Percentiles rank a stretch among this genome's conserved stretches.
phyloP scores from a whole-genome alignment of 2,113 vertebrate species.

The Callithrix jacchus region DNA sequence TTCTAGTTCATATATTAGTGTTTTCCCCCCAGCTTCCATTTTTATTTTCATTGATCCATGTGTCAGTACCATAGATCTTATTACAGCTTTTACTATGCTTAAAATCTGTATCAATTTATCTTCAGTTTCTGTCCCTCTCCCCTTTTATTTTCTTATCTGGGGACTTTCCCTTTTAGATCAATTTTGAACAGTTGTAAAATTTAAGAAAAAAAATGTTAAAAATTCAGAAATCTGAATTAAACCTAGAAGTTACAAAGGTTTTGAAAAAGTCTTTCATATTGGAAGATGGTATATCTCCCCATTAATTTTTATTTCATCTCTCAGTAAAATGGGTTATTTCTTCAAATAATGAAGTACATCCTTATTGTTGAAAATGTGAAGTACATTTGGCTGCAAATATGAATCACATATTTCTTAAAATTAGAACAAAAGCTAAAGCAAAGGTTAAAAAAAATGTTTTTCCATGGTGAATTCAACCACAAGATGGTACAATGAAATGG shows the following conservation, averaged over 20 bases:
- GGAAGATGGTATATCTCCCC: not conserved
- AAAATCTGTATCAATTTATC: not conserved
- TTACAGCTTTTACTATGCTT: not conserved
- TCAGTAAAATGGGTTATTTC: slow-evolving; percentile 22
- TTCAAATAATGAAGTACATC: slow-evolving; percentile 43
- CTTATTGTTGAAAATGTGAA: slow-evolving; percentile 19
- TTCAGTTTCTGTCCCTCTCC: not conserved
- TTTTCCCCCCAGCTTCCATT: not conserved
- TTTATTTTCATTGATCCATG: not conserved
- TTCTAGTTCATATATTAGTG: not conserved
- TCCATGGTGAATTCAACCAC: slow-evolving; percentile 8
- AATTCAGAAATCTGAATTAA: slow-evolving; percentile 31
- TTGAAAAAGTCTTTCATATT: slow-evolving; percentile 2
- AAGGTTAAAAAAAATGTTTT: not conserved
- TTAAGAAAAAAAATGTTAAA: not conserved
- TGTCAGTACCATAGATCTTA: not conserved
- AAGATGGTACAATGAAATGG: not conserved
- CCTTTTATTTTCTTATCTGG: not conserved
- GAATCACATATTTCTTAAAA: slow-evolving; percentile 53
- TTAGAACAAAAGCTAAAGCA: slow-evolving; percentile 45
- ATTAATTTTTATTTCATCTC: slow-evolving; percentile 36
- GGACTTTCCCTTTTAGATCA: not conserved
- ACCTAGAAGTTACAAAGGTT: slow-evolving; percentile 12
- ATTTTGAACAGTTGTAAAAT: not conserved
- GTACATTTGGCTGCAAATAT: slow-evolving; percentile 13